Evolutionary conservation across 2,113 vertebrate species (phyloP).

Genomic region (Rafetus swinhoei): DNA sequence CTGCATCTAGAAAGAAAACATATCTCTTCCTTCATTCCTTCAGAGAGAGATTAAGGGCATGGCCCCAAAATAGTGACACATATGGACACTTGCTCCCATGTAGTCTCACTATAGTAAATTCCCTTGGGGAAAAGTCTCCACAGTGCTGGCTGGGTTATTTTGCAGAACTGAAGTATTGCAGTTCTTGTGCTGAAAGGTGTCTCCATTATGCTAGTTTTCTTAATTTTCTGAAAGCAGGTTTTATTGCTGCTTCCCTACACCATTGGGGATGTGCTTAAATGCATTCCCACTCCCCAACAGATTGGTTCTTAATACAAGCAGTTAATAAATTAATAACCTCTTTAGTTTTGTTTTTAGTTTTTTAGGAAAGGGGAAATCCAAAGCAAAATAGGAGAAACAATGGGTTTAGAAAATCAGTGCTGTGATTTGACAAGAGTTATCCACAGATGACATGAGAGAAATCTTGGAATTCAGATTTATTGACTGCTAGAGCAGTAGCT

Average conservation of each 20-base stretch:
- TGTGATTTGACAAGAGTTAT: conserved; percentile 21
- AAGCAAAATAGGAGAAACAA: not conserved
- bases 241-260: not conserved
- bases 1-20: not conserved
- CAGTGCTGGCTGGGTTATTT: not conserved
- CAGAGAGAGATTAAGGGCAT: not conserved
- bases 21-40: not conserved
- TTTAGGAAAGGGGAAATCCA: not conserved
- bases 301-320: not conserved
- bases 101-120: not conserved
- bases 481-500: conserved; percentile 48
- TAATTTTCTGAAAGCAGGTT: not conserved
- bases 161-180: not conserved
- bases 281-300: not conserved
- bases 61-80: fast-evolving
- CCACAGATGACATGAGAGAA: conserved; percentile 18
- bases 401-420: not conserved
- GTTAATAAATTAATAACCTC: not conserved
- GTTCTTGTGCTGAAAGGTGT: not conserved
- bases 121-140: not conserved
- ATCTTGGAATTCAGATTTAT: conserved; percentile 24
- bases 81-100: not conserved
- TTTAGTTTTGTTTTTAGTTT: not conserved
- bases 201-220: not conserved
- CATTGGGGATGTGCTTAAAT: not conserved